Conservation (phyloP, 2,797 vertebrate genomes). For the Trachurus trachurus region DNA sequence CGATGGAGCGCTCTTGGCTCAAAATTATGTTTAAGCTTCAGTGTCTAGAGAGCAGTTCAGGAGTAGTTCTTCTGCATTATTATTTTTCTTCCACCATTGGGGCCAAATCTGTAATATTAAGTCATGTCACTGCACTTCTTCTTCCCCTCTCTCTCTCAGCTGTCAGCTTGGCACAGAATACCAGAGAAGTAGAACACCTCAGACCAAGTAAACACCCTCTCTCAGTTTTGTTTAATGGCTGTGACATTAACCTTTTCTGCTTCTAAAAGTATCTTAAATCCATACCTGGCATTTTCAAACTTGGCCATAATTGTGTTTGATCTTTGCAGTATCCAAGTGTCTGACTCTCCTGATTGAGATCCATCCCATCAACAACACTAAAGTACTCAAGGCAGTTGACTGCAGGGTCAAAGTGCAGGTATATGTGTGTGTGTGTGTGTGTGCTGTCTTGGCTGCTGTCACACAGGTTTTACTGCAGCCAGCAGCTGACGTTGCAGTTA, state of each 20-base stretch:
- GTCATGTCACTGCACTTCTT: conserved; percentile 14
- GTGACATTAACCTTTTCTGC: not conserved
- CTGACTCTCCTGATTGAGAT: conserved; percentile 95
- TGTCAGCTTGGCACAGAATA: conserved; percentile 80
- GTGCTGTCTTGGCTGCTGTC: conserved; percentile 63
- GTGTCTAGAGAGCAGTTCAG: not conserved
- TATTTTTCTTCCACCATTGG: too few relatives aligned
- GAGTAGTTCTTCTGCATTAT: too few relatives aligned
- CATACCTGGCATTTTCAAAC: not conserved
- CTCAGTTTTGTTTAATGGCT: not conserved
- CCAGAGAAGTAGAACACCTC: conserved; percentile 61
- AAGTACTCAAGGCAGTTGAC: conserved; percentile 96
- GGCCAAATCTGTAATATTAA: conserved; percentile 6
- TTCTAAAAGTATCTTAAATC: conserved; percentile 1
- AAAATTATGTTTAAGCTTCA: conserved; percentile 11
- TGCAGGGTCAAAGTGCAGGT: conserved; percentile 95
- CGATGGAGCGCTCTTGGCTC: conserved; percentile 6
- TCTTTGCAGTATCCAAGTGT: conserved; percentile 89
- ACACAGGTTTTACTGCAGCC: conserved; percentile 44
- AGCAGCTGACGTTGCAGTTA: conserved; percentile 35
- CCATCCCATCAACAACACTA: conserved; percentile 93
- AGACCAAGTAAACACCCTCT: conserved; percentile 76
- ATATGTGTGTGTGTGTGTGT: conserved; percentile 45
- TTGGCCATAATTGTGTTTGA: conserved; percentile 9
- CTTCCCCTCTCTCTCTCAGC: conserved; percentile 59